These are phyloP conservation scores for Taphrorychus bicolor DNA, from an alignment of 2,888 invertebrate species.

Conservation along the genomic window DNA sequence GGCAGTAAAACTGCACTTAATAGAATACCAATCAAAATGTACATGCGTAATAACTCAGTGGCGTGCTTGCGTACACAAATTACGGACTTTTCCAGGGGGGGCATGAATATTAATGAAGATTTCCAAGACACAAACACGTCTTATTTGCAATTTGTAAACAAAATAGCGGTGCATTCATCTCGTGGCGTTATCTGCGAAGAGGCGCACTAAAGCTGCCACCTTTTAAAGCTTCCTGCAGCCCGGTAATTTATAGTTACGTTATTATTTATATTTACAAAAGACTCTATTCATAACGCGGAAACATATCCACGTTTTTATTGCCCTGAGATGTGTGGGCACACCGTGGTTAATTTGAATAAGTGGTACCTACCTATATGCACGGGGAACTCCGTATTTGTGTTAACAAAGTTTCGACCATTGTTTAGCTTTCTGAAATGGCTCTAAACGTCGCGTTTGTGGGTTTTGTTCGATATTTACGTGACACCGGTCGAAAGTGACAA, in stretches of 20 bases:
- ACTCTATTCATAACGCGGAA: constrained; percentile 27
- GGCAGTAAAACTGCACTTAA: constrained; percentile 16
- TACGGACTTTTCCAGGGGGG: neutral
- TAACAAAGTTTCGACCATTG: neutral
- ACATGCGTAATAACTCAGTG: neutral
- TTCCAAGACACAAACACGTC: neutral
- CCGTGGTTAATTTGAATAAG: neutral
- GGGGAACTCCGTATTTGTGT: neutral
- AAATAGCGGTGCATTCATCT: neutral
- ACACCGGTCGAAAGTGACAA: too few species aligned
- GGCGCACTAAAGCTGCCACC: constrained; percentile 27
- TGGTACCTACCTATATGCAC: neutral
- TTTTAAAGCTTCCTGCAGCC: constrained; percentile 26
- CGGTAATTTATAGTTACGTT: constrained; percentile 26
- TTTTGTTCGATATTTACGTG: too few species aligned
- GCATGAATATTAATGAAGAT: constrained; percentile 2
- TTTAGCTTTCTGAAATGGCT: too few species aligned
- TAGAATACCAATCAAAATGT: constrained; percentile 17
- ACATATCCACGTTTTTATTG: constrained; percentile 26
- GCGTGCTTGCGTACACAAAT: neutral
- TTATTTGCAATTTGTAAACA: constrained; percentile 12
- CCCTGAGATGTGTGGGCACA: constrained; percentile 14
- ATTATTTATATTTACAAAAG: constrained; percentile 28
- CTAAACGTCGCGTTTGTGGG: too few species aligned
- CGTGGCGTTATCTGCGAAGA: constrained; percentile 7